Evolutionary conservation across 2,888 invertebrate genomes (phyloP), one percentile per base, ranked within the genome.

Genomic region (Alsophila aescularia): DNA sequence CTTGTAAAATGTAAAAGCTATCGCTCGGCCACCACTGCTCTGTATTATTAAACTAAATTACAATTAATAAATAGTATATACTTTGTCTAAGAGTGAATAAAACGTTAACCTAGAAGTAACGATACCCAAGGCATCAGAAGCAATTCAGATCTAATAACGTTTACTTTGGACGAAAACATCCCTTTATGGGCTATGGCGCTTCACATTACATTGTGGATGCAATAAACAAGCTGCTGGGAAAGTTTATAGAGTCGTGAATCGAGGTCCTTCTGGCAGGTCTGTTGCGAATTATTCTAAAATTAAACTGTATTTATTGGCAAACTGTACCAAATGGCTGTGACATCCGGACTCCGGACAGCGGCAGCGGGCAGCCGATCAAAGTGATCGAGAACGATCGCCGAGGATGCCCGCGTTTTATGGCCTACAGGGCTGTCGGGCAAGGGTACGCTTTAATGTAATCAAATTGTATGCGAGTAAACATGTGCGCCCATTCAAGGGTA

Each of bases 241-340:
- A 72, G 68, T 79, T 81, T 77, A 83, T 79, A 67, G 77, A 62
- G 75, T 65, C 66, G 77, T 81, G 81, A 81, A 79, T 79, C 73
- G 76, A 64, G 65, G 67, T 60, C 61, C 67, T 59, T 65, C 58
- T 62, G 69, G 74, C 72, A 70, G 77, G 69, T 70, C 77, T 76
- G 81, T 68, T 77, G 79, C 80, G 72, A 83, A 82, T 83, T 83
- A 83, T 80, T 79, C 85, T 85, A 86, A 86, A 85, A 79, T 84
- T 85, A 85, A 79, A 74, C 73, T 71, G 71, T 79, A 80, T 85
- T 81, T 85, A 83, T 85, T 73, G 77, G 72, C 75, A 77, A 77
- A 75, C 74, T 74, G 75, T 75, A 71, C 69, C 71, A 69, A 81
- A 83, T 79, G 80, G 77, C 77, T 79, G 81, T 77, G 88, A 87